phyloP scores from a whole-genome alignment of 2,797 vertebrate species.

The Micromesistius poutassou region DNA sequence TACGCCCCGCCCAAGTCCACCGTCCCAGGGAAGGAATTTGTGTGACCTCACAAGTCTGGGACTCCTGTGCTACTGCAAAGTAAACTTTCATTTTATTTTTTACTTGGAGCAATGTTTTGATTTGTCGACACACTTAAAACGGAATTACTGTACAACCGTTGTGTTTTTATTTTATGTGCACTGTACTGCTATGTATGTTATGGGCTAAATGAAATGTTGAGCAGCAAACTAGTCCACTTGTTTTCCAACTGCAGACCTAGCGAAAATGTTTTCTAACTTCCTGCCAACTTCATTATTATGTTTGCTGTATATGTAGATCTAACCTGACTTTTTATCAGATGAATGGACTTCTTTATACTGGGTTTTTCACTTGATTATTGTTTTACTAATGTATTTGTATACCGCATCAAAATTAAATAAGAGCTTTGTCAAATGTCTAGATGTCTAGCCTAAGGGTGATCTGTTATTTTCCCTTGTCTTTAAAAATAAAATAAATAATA shows the following conservation, averaged over 20 bases:
- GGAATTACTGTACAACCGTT: neutral
- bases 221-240: neutral
- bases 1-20: constrained; percentile 64
- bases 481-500: constrained; percentile 8
- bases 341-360: neutral
- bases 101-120: neutral
- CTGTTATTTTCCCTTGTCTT: neutral
- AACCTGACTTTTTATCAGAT: neutral
- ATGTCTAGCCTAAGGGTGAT: neutral
- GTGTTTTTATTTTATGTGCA: neutral
- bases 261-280: neutral
- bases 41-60: constrained; percentile 41
- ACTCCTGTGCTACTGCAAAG: neutral
- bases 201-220: neutral
- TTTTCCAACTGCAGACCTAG: neutral
- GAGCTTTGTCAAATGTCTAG: neutral
- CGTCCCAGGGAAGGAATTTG: constrained; percentile 65
- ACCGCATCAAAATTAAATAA: neutral
- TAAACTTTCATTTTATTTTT: neutral
- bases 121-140: neutral
- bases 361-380: neutral
- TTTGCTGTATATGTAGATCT: neutral
- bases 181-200: neutral
- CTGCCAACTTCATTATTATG: neutral
- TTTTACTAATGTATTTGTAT: neutral